A percentile compares a stretch with the other conserved stretches of the same genome.
Evolutionary conservation across 1,140 invertebrate genomes (phyloP).

Genomic region (Sitobion miscanthi): DNA sequence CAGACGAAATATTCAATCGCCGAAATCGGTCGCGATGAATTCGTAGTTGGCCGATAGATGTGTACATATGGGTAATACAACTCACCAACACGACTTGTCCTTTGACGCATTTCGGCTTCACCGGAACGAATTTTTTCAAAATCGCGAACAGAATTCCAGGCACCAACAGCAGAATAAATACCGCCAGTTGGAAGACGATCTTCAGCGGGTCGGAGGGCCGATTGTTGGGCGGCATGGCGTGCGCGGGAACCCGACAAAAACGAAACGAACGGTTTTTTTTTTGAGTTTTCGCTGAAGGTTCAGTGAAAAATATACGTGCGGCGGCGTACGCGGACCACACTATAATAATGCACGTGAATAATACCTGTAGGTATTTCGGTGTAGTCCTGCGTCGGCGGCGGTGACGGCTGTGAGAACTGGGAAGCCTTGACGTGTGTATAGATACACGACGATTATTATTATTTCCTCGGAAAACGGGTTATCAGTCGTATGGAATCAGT

Average conservation of each 20-base stretch:
- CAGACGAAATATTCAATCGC: neutral
- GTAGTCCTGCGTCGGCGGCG: neutral
- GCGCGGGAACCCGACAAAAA: too few species aligned
- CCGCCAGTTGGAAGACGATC: neutral
- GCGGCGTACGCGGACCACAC: neutral
- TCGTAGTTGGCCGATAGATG: too few species aligned
- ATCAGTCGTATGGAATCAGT: neutral
- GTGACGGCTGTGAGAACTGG: neutral
- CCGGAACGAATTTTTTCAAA: neutral
- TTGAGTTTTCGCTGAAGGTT: neutral
- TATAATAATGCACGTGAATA: neutral
- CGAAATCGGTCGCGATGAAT: neutral
- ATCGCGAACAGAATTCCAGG: neutral
- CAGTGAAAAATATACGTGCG: neutral
- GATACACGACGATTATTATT: neutral
- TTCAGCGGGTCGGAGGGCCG: neutral
- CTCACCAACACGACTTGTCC: conserved; percentile 15
- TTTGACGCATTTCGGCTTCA: neutral
- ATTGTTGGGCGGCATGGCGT: neutral
- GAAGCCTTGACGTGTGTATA: neutral
- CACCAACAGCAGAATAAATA: neutral
- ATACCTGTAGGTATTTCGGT: neutral
- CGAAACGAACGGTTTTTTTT: neutral
- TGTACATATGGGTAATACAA: neutral
- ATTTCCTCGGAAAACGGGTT: neutral